Base-by-base conservation (phyloP, 2,888 invertebrate species). In the Drosophila flavopinicola region DNA sequence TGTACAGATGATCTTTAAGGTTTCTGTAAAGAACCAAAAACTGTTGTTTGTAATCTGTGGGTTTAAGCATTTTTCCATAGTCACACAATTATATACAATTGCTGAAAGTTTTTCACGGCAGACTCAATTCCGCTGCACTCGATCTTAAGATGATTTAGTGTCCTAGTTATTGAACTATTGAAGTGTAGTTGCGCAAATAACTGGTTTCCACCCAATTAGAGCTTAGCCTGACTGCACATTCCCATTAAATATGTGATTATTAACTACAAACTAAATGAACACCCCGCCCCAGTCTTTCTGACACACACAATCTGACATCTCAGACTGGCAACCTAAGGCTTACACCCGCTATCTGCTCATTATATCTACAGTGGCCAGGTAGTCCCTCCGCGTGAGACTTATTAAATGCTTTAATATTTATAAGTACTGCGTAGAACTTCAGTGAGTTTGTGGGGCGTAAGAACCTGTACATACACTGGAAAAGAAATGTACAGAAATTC, bases 201-300 rank as follows among this genome's bases (percentile, higher is more conserved):
- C n/a, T n/a, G n/a, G n/a, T n/a, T n/a, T n/a, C n/a, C n/a, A 29
- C 32, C 45, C 37, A 70, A 56, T 67, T 70, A 59, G 32, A 37
- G 45, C 35, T 45, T 29, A 27, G 13, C 29, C 29, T 35, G 32
- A 29, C n/a, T 49, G 24, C 17, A 29, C 35, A 30, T 30, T 13
- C 33, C 15, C 30, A 33, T 52, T 63, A 25, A 53, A 47, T 63
- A 32, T 41, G 39, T 47, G 37, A 32, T 44, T 44, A 65, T 38
- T 48, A 20, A 54, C 13, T 6, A 51, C 15, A 61, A 49, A 44
- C 42, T 10, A 39, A 64, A 25, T 23, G 25, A 44, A 13, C 6
- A n/a, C 9, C 15, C 32, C 5, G 17, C 23, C 10, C 6, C n/a
- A n/a, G n/a, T n/a, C n/a, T n/a, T n/a, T n/a, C n/a, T n/a, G n/a